Base-by-base conservation (phyloP, 1,140 invertebrate species). In the Anastatus disparis region DNA sequence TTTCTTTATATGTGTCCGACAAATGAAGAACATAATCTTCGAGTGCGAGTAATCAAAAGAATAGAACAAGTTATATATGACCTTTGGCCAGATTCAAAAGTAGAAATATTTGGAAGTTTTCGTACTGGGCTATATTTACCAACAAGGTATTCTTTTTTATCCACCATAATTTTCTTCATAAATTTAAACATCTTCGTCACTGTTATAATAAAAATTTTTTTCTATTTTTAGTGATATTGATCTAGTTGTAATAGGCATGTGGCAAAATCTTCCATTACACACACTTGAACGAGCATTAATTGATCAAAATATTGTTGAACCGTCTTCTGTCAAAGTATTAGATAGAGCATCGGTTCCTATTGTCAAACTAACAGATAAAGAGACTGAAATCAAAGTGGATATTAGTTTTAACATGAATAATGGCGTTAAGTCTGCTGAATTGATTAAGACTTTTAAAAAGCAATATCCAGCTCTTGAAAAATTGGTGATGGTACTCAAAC, bases 371-470 rank as follows among this genome's bases (percentile, higher is more conserved):
- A 97, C 94, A n/a, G 97, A 99, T 86, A 92, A 92, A 73, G 91
- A 93, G 81, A 97, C 96, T 40, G 95, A 97, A 74, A 93, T 99
- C 55, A 91, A 91, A 84, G 95, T 98, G 75, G 97, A 99, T 87
- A 99, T 99, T 80, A 98, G 96, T 79, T 99, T 99, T 87, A 99
- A 98, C 84, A 97, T 97, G 94, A 94, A 90, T 79, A 97, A 95
- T 85, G 96, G 96, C 42, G 93, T 97, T 15, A 95, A 95, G 87
- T 97, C 96, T 79, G 97, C 96, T 2, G 93, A 97, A 84, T 90
- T 99, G 53, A 99, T 99, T 68, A 97, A 96, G 81, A 90, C 92
- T 69, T 95, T 90, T 78, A 93, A 94, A 76, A 84, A 85, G 46
- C 89, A 89, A 67, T 99, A 92, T 88, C 96, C 96, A 24, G 92